These are phyloP conservation scores for Platycheirus rosarum DNA, from an alignment of 2,888 invertebrate genomes.

Conservation along the genomic window DNA sequence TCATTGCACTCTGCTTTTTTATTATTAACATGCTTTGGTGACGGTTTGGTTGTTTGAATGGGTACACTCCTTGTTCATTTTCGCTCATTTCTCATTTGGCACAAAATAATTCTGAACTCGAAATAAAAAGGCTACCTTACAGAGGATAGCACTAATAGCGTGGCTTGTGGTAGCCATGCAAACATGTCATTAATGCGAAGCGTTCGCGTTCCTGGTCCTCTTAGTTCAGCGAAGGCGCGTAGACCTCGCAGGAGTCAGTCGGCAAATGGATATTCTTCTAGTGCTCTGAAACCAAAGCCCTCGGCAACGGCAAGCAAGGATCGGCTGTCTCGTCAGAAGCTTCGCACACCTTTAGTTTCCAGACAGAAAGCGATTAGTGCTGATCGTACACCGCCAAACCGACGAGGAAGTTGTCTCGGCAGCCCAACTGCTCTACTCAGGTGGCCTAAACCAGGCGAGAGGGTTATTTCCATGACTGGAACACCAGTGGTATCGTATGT, in stretches of 20 bases:
- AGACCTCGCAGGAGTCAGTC: constrained; percentile 80
- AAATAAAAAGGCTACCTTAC: constrained; percentile 82
- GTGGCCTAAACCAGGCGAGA: constrained; percentile 82
- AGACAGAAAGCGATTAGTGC: constrained; percentile 81
- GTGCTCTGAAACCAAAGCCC: constrained; percentile 70
- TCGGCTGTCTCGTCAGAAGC: constrained; percentile 78
- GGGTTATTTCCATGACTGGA: constrained; percentile 81
- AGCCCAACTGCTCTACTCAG: constrained; percentile 80
- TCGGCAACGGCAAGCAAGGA: constrained; percentile 48
- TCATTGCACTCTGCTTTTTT: constrained; percentile 38
- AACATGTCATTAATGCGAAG: constrained; percentile 55
- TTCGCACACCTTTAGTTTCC: constrained; percentile 79
- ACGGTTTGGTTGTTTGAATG: constrained; percentile 54
- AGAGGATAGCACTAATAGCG: constrained; percentile 80
- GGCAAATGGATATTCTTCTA: constrained; percentile 77
- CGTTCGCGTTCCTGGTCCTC: constrained; percentile 79
- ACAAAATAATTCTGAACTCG: constrained; percentile 31
- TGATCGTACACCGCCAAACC: constrained; percentile 78
- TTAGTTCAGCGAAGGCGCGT: constrained; percentile 80
- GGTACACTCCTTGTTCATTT: constrained; percentile 37
- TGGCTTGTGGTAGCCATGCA: constrained; percentile 66
- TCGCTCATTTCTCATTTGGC: constrained; percentile 43
- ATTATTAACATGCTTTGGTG: constrained; percentile 52
- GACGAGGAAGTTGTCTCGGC: constrained; percentile 56
- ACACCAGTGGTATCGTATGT: constrained; percentile 81